phyloP scores from a whole-genome alignment of 2,797 vertebrate genomes.

The Falco naumanni region DNA sequence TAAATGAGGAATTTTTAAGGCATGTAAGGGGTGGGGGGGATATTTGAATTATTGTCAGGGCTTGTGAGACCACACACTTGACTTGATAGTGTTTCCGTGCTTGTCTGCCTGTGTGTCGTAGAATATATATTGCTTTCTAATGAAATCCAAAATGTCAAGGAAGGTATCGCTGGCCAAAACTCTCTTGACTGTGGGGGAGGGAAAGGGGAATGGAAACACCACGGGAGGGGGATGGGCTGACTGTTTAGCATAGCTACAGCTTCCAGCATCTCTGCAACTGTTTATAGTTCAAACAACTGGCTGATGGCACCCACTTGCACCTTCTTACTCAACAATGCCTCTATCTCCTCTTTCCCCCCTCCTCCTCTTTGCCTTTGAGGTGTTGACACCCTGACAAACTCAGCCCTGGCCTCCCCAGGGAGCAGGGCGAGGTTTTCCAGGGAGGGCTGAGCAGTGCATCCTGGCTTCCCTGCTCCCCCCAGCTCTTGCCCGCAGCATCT shows the following conservation, averaged over 20 bases:
- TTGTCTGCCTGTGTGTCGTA: neutral
- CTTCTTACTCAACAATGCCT: slow-evolving; percentile 48
- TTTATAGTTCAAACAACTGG: slow-evolving; percentile 49
- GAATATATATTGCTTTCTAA: neutral
- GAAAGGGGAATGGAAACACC: neutral
- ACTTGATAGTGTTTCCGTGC: neutral
- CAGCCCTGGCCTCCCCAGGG: neutral
- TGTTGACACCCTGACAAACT: slow-evolving; percentile 8
- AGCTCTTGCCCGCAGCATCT: neutral
- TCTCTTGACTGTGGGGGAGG: neutral
- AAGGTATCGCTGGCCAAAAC: neutral
- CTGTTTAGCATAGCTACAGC: slow-evolving; percentile 37
- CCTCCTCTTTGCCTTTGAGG: slow-evolving; percentile 37
- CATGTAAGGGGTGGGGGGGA: fast-evolving
- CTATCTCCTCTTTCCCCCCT: neutral
- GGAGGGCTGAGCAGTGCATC: neutral
- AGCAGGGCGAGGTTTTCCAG: neutral
- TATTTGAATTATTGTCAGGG: neutral
- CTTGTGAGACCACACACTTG: neutral
- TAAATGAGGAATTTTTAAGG: neutral
- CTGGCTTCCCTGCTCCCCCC: neutral
- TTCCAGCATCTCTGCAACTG: slow-evolving; percentile 22
- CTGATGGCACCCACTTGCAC: slow-evolving; percentile 33
- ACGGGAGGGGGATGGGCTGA: slow-evolving; percentile 3
- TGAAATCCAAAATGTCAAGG: slow-evolving; percentile 7